Evolutionary conservation across 1,140 invertebrate species (phyloP).

Genomic region (Cotesia vestalis): DNA sequence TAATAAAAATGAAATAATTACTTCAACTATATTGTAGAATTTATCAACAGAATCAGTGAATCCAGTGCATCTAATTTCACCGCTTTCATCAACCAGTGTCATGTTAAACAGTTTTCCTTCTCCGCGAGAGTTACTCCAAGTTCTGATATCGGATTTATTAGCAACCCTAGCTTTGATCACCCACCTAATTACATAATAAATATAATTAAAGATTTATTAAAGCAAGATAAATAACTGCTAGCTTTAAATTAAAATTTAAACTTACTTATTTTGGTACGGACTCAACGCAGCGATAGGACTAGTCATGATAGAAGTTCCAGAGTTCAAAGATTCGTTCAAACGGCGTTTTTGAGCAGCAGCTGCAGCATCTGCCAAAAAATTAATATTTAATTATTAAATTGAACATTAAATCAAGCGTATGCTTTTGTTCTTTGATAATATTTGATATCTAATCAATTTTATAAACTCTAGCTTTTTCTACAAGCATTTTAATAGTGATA

Average conservation of each 20-base stretch:
- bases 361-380: constrained; percentile 2
- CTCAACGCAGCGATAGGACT: constrained; percentile 82
- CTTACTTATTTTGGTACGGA: constrained; percentile 89
- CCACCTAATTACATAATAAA: constrained; percentile 72
- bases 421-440: no score
- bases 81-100: constrained; percentile 91
- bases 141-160: constrained; percentile 82
- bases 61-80: constrained; percentile 93
- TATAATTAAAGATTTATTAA: no score
- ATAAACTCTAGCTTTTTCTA: no score
- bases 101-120: constrained; percentile 95
- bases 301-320: constrained; percentile 47
- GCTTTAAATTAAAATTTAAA: constrained; percentile 18
- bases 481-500: no score
- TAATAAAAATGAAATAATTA: constrained; percentile 54
- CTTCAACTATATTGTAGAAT: constrained; percentile 89
- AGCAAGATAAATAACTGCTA: background rate
- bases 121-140: constrained; percentile 90
- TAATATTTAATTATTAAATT: no score
- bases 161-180: constrained; percentile 91
- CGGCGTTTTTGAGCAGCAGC: constrained; percentile 14
- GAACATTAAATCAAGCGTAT: no score
- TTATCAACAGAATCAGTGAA: constrained; percentile 92
- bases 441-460: no score
- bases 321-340: constrained; percentile 40